Conservation (phyloP, 2,797 vertebrate species). For the Ataeniobius toweri region DNA sequence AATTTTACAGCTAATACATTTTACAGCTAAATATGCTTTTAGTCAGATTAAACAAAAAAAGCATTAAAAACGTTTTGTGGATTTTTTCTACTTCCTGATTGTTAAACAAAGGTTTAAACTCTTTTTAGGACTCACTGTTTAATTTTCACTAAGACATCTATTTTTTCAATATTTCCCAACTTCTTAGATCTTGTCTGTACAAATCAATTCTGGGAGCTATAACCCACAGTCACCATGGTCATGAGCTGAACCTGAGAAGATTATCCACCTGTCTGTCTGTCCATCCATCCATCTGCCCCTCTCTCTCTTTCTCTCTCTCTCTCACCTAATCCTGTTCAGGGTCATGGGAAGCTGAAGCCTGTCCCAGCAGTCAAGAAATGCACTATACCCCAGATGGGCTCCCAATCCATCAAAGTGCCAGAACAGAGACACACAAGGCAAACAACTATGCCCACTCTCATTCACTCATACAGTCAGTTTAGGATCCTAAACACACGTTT, state of each 20-base stretch:
- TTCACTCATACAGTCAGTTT: conserved; percentile 1
- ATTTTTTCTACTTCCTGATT: too few species aligned
- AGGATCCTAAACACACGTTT: neutral
- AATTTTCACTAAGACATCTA: too few species aligned
- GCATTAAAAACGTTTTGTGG: too few species aligned
- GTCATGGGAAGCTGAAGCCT: neutral
- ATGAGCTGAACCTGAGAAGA: too few species aligned
- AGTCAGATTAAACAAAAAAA: neutral
- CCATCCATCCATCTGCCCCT: too few species aligned
- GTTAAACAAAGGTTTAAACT: too few species aligned
- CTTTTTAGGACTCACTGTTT: too few species aligned
- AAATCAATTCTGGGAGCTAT: too few species aligned
- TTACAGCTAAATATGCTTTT: neutral
- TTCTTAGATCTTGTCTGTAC: too few species aligned
- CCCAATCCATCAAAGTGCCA: conserved; percentile 5
- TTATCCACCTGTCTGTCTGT: neutral
- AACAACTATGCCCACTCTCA: neutral
- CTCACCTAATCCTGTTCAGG: neutral
- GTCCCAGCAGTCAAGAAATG: neutral
- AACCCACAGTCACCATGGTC: too few species aligned
- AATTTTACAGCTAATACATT: neutral
- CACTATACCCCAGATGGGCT: neutral
- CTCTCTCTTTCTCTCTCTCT: too few species aligned
- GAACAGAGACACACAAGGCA: neutral
- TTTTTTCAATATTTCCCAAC: too few species aligned